phyloP scores from a whole-genome alignment of 1,140 invertebrate genomes.

The Eupeodes corollae region DNA sequence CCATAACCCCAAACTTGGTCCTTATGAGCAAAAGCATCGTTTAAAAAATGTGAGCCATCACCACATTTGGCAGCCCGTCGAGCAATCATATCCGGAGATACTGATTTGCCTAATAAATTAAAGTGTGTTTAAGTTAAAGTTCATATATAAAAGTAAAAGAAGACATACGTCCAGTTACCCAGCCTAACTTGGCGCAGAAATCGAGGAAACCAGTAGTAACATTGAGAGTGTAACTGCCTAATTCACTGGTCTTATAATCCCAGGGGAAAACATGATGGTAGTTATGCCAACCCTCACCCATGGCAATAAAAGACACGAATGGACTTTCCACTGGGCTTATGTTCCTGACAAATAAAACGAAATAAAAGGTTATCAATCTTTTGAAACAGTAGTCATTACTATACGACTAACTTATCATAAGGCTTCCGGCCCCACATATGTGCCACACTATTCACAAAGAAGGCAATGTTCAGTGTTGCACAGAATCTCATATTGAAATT shows the following conservation, averaged over 20 bases:
- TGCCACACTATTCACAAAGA: slow-evolving; percentile 85
- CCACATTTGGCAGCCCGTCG: slow-evolving; percentile 49
- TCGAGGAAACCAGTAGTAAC: slow-evolving; percentile 62
- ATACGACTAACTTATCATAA: slow-evolving; percentile 64
- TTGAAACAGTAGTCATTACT: neutral
- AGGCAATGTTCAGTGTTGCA: slow-evolving; percentile 78
- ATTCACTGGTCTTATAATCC: slow-evolving; percentile 80
- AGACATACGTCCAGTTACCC: slow-evolving; percentile 59
- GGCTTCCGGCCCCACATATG: slow-evolving; percentile 82
- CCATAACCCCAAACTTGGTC: slow-evolving; percentile 47
- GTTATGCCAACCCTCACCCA: slow-evolving; percentile 87
- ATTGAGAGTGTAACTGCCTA: slow-evolving; percentile 54
- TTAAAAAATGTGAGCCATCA: slow-evolving; percentile 45
- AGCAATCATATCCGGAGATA: slow-evolving; percentile 49
- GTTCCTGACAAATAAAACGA: slow-evolving; percentile 40
- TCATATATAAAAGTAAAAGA: neutral
- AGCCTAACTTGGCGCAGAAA: slow-evolving; percentile 55
- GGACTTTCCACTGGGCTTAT: slow-evolving; percentile 64
- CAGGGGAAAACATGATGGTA: slow-evolving; percentile 75
- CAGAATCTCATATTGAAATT: slow-evolving; percentile 74
- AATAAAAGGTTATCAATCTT: neutral
- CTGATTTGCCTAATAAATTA: slow-evolving; percentile 43
- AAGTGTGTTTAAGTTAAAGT: slow-evolving; percentile 1
- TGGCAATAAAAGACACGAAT: slow-evolving; percentile 53
- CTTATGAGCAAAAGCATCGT: slow-evolving; percentile 28